Conservation (phyloP, 64 coral and sea anemone genomes). For the Platygyra sinensis region DNA sequence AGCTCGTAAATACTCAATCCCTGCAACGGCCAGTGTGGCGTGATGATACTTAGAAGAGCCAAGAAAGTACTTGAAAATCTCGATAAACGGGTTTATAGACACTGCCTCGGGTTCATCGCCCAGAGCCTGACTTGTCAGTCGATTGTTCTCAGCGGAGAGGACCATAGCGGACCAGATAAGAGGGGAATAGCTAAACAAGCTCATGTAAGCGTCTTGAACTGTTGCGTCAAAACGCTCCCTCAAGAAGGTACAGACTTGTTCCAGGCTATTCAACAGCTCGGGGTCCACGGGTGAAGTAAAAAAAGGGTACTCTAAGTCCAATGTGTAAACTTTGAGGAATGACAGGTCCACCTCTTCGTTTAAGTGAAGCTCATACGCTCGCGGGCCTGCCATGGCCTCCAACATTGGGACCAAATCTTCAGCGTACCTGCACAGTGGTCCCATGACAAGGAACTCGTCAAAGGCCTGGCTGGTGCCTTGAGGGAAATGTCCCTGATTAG, state of each 20-base stretch:
- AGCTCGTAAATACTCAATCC: conserved; percentile 41
- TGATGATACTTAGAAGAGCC: conserved; percentile 88
- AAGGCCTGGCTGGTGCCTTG: conserved; percentile 57
- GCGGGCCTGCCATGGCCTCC: conserved; percentile 76
- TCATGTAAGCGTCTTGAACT: conserved; percentile 49
- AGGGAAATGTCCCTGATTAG: conserved; percentile 79
- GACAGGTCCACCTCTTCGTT: conserved; percentile 80
- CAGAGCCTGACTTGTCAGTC: conserved; percentile 56
- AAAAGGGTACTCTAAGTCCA: conserved; percentile 56
- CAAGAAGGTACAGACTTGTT: conserved; percentile 63
- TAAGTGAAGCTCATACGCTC: conserved; percentile 45
- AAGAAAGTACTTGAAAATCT: conserved; percentile 80
- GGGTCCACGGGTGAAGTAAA: conserved; percentile 56
- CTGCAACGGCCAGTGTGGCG: conserved; percentile 52
- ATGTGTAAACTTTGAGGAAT: conserved; percentile 73
- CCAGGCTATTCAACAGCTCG: conserved; percentile 47
- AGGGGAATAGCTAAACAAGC: conserved; percentile 61
- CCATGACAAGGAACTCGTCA: conserved; percentile 84
- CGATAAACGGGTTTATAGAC: conserved; percentile 63
- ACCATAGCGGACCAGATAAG: conserved; percentile 79
- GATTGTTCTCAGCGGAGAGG: conserved; percentile 47
- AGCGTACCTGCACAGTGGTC: conserved; percentile 88
- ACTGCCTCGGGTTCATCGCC: conserved; percentile 38
- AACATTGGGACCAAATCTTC: conserved; percentile 71
- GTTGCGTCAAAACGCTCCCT: conserved; percentile 46